phyloP scores from a whole-genome alignment of 2,113 vertebrate genomes.

The Esox niger region DNA sequence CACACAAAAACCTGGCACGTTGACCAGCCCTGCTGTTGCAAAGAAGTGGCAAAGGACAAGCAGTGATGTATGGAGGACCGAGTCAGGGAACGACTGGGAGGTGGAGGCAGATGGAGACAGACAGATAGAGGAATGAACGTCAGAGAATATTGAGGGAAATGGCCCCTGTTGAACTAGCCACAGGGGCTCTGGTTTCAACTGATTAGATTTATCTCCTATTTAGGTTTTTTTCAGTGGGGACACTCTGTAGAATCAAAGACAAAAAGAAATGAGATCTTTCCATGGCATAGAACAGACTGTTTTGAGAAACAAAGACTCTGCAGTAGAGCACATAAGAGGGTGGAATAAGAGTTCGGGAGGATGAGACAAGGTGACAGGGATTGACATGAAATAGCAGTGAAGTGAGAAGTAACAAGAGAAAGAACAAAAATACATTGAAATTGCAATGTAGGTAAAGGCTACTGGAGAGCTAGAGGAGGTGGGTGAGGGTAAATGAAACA shows the following conservation, averaged over 20 bases:
- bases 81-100: neutral
- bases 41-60: conserved; percentile 2
- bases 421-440: too few species aligned
- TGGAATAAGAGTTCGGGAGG: conserved; percentile 1
- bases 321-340: neutral
- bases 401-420: neutral
- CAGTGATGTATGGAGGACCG: conserved; percentile 1
- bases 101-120: neutral
- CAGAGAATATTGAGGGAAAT: neutral
- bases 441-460: too few species aligned
- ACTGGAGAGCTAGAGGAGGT: too few species aligned
- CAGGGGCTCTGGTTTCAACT: conserved; percentile 33
- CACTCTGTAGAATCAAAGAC: conserved; percentile 9
- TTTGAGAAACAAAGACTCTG: neutral
- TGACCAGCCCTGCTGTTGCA: too few species aligned
- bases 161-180: neutral
- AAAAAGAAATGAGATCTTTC: neutral
- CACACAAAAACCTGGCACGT: too few species aligned
- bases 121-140: neutral
- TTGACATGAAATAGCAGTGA: neutral
- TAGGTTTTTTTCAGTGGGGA: neutral
- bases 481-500: too few species aligned
- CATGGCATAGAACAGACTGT: neutral
- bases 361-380: neutral
- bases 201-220: conserved; percentile 47